Evolutionary conservation across 1,140 invertebrate species (phyloP).

Genomic region (Saccostrea glomerata): DNA sequence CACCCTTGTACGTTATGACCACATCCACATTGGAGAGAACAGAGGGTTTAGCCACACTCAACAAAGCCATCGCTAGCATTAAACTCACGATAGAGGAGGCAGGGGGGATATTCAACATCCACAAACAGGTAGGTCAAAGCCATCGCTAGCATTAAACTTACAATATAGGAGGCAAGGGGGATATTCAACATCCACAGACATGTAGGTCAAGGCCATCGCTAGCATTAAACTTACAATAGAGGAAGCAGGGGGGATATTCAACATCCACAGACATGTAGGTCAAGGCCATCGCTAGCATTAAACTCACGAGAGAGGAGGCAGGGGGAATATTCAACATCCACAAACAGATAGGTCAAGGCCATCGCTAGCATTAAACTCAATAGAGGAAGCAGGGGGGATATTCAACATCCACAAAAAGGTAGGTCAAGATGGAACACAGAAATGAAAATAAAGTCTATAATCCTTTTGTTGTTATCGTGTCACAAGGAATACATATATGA

Average conservation of each 20-base stretch:
- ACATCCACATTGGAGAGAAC: slow-evolving; percentile 97
- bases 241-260: slow-evolving; percentile 93
- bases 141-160: slow-evolving; percentile 91
- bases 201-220: slow-evolving; percentile 89
- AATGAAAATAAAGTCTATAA: no score
- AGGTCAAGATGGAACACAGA: slow-evolving; percentile 67
- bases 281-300: slow-evolving; percentile 92
- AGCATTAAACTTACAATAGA: slow-evolving; percentile 92
- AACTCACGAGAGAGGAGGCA: slow-evolving; percentile 88
- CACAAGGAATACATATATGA: no score
- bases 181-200: slow-evolving; percentile 97
- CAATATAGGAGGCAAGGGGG: slow-evolving; percentile 91
- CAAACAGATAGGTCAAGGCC: slow-evolving; percentile 91
- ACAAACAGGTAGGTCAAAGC: slow-evolving; percentile 92
- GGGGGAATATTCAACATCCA: slow-evolving; percentile 97
- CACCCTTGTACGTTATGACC: slow-evolving; percentile 98
- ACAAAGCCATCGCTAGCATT: slow-evolving; percentile 93
- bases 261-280: slow-evolving; percentile 93
- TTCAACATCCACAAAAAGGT: slow-evolving; percentile 97
- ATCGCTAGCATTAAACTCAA: slow-evolving; percentile 93
- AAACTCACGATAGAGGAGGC: slow-evolving; percentile 89
- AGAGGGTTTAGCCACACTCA: slow-evolving; percentile 93
- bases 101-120: slow-evolving; percentile 95
- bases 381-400: slow-evolving; percentile 91
- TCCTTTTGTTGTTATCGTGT: no score